Evolutionary conservation across 2,113 vertebrate species (phyloP), one percentile per base, ranked within the genome.

Genomic region (Heterocephalus glaber): DNA sequence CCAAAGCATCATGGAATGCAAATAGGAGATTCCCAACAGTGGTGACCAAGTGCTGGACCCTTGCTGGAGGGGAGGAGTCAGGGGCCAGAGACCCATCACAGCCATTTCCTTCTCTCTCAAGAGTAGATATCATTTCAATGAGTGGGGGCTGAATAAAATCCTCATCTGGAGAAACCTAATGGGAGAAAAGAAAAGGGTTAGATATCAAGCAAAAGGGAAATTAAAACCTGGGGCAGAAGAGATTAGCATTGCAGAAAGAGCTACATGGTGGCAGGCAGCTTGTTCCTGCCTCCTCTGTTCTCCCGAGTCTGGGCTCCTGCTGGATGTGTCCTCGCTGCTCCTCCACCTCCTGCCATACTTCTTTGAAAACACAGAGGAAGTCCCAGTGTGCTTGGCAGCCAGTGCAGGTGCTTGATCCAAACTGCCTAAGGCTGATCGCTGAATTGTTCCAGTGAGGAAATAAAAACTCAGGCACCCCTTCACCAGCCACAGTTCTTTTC

Each of bases 401-500:
- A 17, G 17, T 30, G 38, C 24, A 79, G 60, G 33, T 74, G 38
- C 38, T 81, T 30, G 60, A 68, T 68, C 82, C 76, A 82, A 89
- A 85, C 41, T 7, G 35, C 68, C 61, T 58, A 38, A 72, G 82
- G 65, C 72, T 77, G n/a, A 88, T 26, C 54, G 91, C 90, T 38
- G 38, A 83, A 68, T 96, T 83, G 60, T 89, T 86, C 86, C 33
- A 65, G 35, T 3, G 7, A 94, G 49, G 24, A 90, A 80, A 83
- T 90, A 60, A 80, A 81, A 83, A 89, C 66, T 77, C n/a, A 82
- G 38, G 20, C 33, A 26, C 35, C 20, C 33, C 20, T 61, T 17
- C 4, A 12, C 89, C 38, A 86, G 26, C 14, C n/a, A 26, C 44
- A 35, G 2, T 82, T 68, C 49, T 10, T 74, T 66, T 44, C 63